Percentiles rank a stretch among this genome's conserved stretches.
Conservation (phyloP, 2,113 vertebrate genomes). For the Leptodactylus fuscus region DNA sequence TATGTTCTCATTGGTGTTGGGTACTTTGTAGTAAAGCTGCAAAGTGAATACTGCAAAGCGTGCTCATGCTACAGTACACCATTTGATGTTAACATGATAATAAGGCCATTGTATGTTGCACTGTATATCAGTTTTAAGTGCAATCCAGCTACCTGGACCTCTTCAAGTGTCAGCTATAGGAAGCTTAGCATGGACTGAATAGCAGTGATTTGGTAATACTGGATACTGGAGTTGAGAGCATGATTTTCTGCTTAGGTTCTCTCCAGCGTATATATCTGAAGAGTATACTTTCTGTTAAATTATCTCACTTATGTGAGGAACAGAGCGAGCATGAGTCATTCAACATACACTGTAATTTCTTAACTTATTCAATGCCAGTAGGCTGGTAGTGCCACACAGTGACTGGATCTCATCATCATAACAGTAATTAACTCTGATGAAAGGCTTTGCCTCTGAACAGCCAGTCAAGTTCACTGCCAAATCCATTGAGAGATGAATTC, state of each 20-base stretch:
- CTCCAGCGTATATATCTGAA: neutral
- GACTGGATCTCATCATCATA: slow-evolving; percentile 18
- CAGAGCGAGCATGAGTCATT: slow-evolving; percentile 11
- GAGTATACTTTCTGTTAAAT: slow-evolving; percentile 1
- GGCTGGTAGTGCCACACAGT: slow-evolving; percentile 19
- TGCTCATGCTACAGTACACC: neutral
- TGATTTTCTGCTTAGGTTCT: neutral
- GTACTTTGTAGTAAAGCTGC: too few species aligned
- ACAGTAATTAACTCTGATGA: slow-evolving; percentile 24
- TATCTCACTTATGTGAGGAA: slow-evolving; percentile 19
- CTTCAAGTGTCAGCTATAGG: neutral
- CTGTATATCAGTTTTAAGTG: too few species aligned
- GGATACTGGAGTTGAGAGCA: neutral
- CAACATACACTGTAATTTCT: slow-evolving; percentile 16
- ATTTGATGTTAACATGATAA: too few species aligned
- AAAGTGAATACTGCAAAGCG: neutral
- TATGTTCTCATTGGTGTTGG: too few species aligned
- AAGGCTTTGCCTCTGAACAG: slow-evolving; percentile 21
- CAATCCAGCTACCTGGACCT: too few species aligned
- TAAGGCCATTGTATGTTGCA: too few species aligned
- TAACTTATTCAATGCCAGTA: slow-evolving; percentile 32
- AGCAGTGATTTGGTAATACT: neutral
- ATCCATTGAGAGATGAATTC: slow-evolving; percentile 8
- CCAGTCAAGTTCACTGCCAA: slow-evolving; percentile 15
- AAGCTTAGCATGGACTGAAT: neutral